Conservation (phyloP, 2,888 invertebrate genomes). For the Cryptocephalus moraei region DNA sequence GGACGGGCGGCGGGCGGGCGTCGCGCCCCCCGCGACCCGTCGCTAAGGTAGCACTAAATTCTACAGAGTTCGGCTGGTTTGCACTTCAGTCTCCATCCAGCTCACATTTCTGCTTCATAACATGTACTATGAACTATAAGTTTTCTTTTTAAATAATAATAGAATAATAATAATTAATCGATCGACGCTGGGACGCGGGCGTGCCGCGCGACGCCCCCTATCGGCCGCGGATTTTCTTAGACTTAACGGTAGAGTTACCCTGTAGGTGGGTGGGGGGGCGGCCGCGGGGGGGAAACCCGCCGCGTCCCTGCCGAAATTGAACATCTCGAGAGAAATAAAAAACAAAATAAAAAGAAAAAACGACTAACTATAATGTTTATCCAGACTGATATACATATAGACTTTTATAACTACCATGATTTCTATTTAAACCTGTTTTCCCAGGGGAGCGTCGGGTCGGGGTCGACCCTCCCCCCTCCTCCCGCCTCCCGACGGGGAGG, state of each 20-base stretch:
- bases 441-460: not conserved
- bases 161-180: constrained; percentile 19
- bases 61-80: constrained; percentile 38
- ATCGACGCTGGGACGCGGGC: no score
- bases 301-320: no score
- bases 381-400: constrained; percentile 17
- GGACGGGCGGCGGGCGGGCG: constrained; percentile 33
- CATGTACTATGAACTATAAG: constrained; percentile 34
- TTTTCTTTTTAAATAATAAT: no score
- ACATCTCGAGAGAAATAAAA: no score
- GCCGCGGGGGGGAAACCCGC: no score
- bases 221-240: no score
- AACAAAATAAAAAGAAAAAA: constrained; percentile 20
- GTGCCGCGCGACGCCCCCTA: no score
- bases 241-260: no score
- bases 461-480: not conserved
- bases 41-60: constrained; percentile 36
- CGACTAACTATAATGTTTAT: constrained; percentile 21
- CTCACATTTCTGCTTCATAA: constrained; percentile 26
- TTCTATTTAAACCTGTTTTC: not conserved
- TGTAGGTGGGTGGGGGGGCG: no score
- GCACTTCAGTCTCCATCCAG: constrained; percentile 41
- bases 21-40: constrained; percentile 25
- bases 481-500: no score
- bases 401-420: constrained; percentile 1